Conservation (phyloP, 2,797 vertebrate genomes). For the Naso thynnoides region DNA sequence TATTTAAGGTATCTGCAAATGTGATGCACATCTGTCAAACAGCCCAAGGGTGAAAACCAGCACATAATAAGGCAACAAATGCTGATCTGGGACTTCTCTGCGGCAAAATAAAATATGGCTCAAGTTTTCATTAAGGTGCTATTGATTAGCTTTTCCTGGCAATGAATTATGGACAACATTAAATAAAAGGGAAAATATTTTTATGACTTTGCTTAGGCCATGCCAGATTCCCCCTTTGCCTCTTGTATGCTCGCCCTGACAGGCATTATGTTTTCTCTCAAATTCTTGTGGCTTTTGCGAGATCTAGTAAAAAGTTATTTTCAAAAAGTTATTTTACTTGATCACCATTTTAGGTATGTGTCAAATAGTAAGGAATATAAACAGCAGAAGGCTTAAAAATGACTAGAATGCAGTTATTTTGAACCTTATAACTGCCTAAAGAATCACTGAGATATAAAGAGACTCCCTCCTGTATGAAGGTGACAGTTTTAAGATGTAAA, state of each 20-base stretch:
- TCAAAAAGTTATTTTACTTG: conserved; percentile 43
- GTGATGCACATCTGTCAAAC: conserved; percentile 88
- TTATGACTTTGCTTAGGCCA: conserved; percentile 96
- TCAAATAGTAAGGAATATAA: conserved; percentile 12
- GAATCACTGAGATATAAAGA: conserved; percentile 7
- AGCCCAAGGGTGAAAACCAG: conserved; percentile 86
- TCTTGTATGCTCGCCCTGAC: conserved; percentile 80
- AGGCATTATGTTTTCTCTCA: conserved; percentile 83
- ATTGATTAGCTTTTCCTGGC: conserved; percentile 99
- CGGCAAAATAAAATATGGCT: conserved; percentile 99
- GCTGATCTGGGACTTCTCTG: conserved; percentile 96
- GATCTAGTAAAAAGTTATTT: conserved; percentile 47
- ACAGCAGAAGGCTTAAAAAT: neutral
- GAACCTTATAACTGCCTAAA: neutral
- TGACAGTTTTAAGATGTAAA: neutral
- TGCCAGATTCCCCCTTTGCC: conserved; percentile 87
- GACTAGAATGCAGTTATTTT: neutral
- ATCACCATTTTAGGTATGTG: conserved; percentile 36
- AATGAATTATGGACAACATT: conserved; percentile 99
- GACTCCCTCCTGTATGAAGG: neutral
- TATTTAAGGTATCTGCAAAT: conserved; percentile 87
- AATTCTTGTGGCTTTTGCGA: conserved; percentile 83
- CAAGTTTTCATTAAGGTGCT: conserved; percentile 99
- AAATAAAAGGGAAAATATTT: conserved; percentile 99
- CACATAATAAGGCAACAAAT: conserved; percentile 90